A percentile compares a stretch with the other conserved stretches of the same genome.
Conservation (phyloP, 2,113 vertebrate species). For the Peucedramus taeniatus region DNA sequence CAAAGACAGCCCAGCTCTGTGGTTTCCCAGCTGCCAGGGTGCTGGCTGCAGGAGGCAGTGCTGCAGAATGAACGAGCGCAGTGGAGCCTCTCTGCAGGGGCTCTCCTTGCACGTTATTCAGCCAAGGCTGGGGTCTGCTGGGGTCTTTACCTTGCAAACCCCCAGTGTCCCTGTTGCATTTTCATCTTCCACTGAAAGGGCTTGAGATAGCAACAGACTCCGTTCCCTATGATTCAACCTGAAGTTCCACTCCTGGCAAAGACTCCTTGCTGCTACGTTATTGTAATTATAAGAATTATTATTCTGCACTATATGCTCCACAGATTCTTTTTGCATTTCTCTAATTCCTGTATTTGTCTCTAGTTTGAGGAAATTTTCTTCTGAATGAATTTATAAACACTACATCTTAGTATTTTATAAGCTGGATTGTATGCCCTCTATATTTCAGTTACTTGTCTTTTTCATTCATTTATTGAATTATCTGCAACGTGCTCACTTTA, state of each 20-base stretch:
- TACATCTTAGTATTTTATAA: not conserved
- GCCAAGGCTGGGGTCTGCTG: not conserved
- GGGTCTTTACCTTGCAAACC: not conserved
- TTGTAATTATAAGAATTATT: not conserved
- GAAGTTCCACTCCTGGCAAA: not conserved
- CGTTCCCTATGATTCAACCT: fast-evolving
- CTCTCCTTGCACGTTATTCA: not conserved
- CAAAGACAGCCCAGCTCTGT: not conserved
- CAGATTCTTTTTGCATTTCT: not conserved
- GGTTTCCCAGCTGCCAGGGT: not conserved
- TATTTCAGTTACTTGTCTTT: not conserved
- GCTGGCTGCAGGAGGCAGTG: not conserved
- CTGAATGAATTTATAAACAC: not conserved
- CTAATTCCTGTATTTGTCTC: not conserved
- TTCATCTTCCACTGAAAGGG: not conserved
- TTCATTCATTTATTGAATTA: not conserved
- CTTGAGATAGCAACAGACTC: not conserved
- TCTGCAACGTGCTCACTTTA: not conserved
- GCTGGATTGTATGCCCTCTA: not conserved
- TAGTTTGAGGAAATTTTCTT: not conserved
- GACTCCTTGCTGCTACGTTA: not conserved
- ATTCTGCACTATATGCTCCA: not conserved
- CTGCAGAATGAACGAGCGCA: fast-evolving
- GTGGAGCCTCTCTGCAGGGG: not conserved
- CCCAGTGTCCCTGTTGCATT: not conserved